phyloP scores from a whole-genome alignment of 1,140 invertebrate species.

The Drosophila subpulchrella region DNA sequence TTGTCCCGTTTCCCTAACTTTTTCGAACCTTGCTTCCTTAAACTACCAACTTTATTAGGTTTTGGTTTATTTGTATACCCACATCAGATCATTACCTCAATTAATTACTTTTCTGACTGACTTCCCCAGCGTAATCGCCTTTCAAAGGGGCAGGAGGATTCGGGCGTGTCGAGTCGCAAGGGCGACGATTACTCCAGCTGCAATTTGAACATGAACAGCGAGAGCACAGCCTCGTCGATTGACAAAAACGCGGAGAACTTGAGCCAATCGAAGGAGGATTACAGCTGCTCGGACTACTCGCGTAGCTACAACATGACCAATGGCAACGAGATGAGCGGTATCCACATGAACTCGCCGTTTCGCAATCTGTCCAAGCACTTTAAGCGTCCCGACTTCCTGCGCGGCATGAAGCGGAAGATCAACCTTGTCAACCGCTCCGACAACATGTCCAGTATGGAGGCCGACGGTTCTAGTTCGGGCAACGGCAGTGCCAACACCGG shows the following conservation, averaged over 20 bases:
- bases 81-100: neutral
- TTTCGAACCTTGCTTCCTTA: neutral
- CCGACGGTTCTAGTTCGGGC: conserved; percentile 51
- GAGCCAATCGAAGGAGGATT: conserved; percentile 78
- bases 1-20: conserved; percentile 11
- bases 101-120: neutral
- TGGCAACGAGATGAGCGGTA: conserved; percentile 75
- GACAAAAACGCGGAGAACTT: conserved; percentile 75
- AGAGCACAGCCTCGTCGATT: conserved; percentile 78
- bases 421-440: conserved; percentile 84
- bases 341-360: conserved; percentile 80
- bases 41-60: neutral
- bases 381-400: conserved; percentile 78
- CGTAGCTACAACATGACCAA: conserved; percentile 76
- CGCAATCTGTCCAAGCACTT: conserved; percentile 79
- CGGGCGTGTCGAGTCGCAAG: conserved; percentile 82
- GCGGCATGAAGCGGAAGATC: conserved; percentile 87
- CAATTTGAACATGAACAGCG: conserved; percentile 68
- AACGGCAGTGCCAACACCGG: conserved; percentile 86
- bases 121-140: conserved; percentile 61
- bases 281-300: conserved; percentile 80
- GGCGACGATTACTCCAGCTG: conserved; percentile 72
- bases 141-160: conserved; percentile 75
- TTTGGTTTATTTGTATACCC: neutral
- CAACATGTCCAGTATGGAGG: conserved; percentile 71